A percentile compares a stretch with the other conserved stretches of the same genome.
These are phyloP conservation scores for Ariolimax columbianus DNA, from an alignment of 2,888 invertebrate species.

Conservation along the genomic window DNA sequence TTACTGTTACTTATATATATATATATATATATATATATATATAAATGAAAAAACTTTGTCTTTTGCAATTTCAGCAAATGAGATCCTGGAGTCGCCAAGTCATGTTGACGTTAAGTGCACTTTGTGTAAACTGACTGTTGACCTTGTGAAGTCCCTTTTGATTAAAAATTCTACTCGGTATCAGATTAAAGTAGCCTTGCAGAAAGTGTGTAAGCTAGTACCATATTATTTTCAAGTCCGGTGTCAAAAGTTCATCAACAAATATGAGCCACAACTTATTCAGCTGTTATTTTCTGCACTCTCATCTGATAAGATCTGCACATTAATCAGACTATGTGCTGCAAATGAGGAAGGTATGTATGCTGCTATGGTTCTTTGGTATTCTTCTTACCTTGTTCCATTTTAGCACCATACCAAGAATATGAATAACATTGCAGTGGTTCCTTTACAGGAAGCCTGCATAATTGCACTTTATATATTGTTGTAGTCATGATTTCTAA, in stretches of 20 bases:
- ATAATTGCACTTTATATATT: no score
- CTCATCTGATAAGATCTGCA: slow-evolving; percentile 21
- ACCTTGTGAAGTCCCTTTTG: slow-evolving; percentile 85
- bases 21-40: slow-evolving; percentile 23
- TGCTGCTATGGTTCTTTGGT: no score
- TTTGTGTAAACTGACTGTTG: slow-evolving; percentile 87
- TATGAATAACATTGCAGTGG: no score
- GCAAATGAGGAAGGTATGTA: background rate
- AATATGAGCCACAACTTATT: slow-evolving; percentile 71
- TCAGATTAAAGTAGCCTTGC: slow-evolving; percentile 37
- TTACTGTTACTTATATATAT: slow-evolving; percentile 52
- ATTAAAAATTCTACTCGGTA: slow-evolving; percentile 55
- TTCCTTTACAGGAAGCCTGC: no score
- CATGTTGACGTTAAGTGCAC: slow-evolving; percentile 82
- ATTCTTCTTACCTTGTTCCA: no score
- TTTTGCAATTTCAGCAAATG: background rate
- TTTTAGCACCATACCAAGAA: no score
- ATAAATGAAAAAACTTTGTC: background rate
- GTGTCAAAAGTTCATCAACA: slow-evolving; percentile 84
- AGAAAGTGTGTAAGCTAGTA: slow-evolving; percentile 76
- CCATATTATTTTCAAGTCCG: slow-evolving; percentile 84
- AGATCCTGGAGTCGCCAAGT: background rate
- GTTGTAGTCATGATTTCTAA: no score
- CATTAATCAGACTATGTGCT: background rate
- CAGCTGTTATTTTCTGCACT: slow-evolving; percentile 55